Conservation (phyloP, 2,113 vertebrate genomes). For the Planiliza haematocheilus region DNA sequence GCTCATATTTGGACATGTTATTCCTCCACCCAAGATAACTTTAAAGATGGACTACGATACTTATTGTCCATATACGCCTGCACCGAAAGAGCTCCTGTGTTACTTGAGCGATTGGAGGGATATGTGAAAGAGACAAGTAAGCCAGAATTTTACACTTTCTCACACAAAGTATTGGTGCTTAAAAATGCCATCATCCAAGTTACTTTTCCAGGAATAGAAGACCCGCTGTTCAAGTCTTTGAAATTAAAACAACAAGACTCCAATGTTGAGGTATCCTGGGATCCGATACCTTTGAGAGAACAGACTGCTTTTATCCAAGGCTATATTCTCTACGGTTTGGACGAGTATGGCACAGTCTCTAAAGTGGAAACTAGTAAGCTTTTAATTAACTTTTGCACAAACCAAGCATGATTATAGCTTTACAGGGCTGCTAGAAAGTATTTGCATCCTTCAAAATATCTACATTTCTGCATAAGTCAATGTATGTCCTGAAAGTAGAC, state of each 20-base stretch:
- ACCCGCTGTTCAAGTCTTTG: constrained; percentile 1
- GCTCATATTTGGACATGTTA: neutral
- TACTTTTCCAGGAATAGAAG: constrained; percentile 38
- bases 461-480: too few relatives aligned
- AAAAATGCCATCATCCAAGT: neutral
- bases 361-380: constrained; percentile 55
- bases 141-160: neutral
- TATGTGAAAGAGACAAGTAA: constrained; percentile 72
- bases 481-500: too few relatives aligned
- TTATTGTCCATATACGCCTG: constrained; percentile 74
- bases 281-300: constrained; percentile 17
- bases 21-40: constrained; percentile 47
- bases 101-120: constrained; percentile 67
- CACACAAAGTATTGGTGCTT: neutral
- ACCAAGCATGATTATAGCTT: too few relatives aligned
- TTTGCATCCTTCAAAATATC: too few relatives aligned
- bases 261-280: constrained; percentile 66
- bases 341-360: neutral
- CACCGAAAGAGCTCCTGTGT: constrained; percentile 46
- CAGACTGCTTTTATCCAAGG: constrained; percentile 69
- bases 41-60: constrained; percentile 66
- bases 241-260: neutral
- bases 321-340: constrained; percentile 52
- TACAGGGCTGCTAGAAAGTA: too few relatives aligned
- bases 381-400: too few relatives aligned